phyloP scores from a whole-genome alignment of 1,140 invertebrate genomes.

The Drosophila sulfurigaster region DNA sequence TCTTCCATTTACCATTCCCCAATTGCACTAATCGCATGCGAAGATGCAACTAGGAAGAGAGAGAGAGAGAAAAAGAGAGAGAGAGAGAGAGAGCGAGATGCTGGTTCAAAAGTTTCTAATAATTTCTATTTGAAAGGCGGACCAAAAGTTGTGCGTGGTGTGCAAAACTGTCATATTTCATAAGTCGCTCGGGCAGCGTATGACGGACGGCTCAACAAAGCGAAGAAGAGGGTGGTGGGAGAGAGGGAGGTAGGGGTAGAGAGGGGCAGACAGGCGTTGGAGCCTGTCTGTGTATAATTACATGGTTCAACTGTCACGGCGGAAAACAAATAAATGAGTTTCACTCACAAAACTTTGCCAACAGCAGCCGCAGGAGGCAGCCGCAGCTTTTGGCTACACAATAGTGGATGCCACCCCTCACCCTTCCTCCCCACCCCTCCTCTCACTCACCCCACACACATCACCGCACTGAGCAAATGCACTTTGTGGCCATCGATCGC shows the following conservation, averaged over 20 bases:
- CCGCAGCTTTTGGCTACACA: conserved; percentile 12
- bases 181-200: conserved; percentile 55
- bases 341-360: conserved; percentile 63
- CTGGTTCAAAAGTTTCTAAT: conserved; percentile 73
- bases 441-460: not conserved
- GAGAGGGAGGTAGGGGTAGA: not conserved
- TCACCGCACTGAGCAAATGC: conserved; percentile 18
- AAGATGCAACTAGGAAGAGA: conserved; percentile 43
- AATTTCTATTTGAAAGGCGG: conserved; percentile 80
- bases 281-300: conserved; percentile 80
- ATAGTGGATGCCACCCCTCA: conserved; percentile 13
- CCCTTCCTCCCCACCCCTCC: not conserved
- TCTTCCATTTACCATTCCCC: conserved; percentile 10
- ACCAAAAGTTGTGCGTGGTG: conserved; percentile 76
- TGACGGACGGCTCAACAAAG: conserved; percentile 13
- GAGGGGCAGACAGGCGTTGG: conserved; percentile 2
- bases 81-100: not conserved
- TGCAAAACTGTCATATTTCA: conserved; percentile 83
- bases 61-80: not conserved
- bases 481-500: conserved; percentile 58
- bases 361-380: conserved; percentile 19
- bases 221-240: too few species aligned
- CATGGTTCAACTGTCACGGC: conserved; percentile 80
- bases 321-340: conserved; percentile 83
- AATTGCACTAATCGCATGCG: conserved; percentile 71